Base-by-base conservation (phyloP, 2,888 invertebrate species). In the Nesidiocoris tenuis region DNA sequence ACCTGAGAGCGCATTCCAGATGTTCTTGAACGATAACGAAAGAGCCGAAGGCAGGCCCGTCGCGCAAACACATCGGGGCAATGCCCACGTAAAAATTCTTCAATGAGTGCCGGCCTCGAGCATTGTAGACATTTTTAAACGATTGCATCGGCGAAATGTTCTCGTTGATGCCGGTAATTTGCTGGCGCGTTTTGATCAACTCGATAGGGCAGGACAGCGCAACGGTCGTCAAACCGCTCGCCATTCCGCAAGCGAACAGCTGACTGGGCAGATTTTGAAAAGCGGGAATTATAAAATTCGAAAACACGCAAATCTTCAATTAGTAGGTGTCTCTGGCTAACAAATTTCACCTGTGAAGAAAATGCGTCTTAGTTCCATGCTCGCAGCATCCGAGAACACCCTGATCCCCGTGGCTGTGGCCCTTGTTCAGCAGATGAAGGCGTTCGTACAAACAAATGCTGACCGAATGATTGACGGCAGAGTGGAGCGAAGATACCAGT, bases 191-290 rank as follows among this genome's bases (percentile, higher is more conserved):
- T 84, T 91, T 91, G 21, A 91, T 84, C 22, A 90, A 81, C 81
- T 91, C 91, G 63, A 89, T 87, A 0, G 91, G 91, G 80, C 88
- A 88, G 0, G 88, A 92, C 80, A 89, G 87, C n/a, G 90, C 82
- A 0, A 90, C 88, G 83, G 90, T 90, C 25, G 89, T 83, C 0
- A 87, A 86, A 0, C 91, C 91, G 25, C 88, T 86, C 1, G 88
- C 85, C 17, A 89, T 87, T 0, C 90, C 90, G 70, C 88, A 87
- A 23, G 86, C 72, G 77, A 87, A 86, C 17, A 70, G 21, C 24
- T 70, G 39, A 12, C 39, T 39, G 39, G 12, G 12, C 12, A 39
- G n/a, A n/a, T n/a, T n/a, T n/a, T n/a, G n/a, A n/a, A n/a, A n/a
- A n/a, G n/a, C n/a, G n/a, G n/a, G n/a, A n/a, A n/a, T n/a, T n/a